A percentile compares a stretch with the other conserved stretches of the same genome.
These are phyloP conservation scores for Drosophila ochracea DNA, from an alignment of 2,888 invertebrate species.

Conservation along the genomic window DNA sequence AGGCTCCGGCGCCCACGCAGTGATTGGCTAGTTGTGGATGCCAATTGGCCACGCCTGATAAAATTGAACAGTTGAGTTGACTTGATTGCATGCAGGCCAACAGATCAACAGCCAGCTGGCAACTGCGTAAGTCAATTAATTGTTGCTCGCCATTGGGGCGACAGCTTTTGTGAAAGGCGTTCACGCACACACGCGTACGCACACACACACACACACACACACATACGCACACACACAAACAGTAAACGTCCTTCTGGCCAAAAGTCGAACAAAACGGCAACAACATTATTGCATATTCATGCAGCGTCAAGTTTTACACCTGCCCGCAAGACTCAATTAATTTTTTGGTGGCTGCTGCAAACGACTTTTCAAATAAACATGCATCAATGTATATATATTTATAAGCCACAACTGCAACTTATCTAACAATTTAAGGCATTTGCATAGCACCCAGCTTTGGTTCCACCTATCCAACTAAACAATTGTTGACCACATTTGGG, in stretches of 20 bases:
- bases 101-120: constrained; percentile 32
- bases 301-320: constrained; percentile 66
- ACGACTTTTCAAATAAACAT: constrained; percentile 23
- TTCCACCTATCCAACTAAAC: constrained; percentile 16
- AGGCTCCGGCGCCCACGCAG: constrained; percentile 65
- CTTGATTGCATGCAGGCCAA: constrained; percentile 57
- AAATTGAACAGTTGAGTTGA: constrained; percentile 17
- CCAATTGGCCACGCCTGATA: constrained; percentile 50
- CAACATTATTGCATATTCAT: constrained; percentile 64
- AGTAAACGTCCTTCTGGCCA: constrained; percentile 70
- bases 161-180: constrained; percentile 76
- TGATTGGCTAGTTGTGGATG: constrained; percentile 27
- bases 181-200: constrained; percentile 45
- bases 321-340: constrained; percentile 73
- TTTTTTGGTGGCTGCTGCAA: constrained; percentile 32
- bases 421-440: constrained; percentile 45
- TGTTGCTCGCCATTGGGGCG: constrained; percentile 74
- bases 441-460: constrained; percentile 36
- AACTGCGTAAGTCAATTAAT: constrained; percentile 74
- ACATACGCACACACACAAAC: constrained; percentile 54
- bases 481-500: constrained; percentile 28
- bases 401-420: constrained; percentile 34
- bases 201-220: constrained; percentile 39
- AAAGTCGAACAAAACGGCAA: constrained; percentile 36
- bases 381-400: neutral